Percentiles rank a stretch among this genome's conserved stretches.
Conservation (phyloP, 2,113 vertebrate species). For the Actinemys pallida region DNA sequence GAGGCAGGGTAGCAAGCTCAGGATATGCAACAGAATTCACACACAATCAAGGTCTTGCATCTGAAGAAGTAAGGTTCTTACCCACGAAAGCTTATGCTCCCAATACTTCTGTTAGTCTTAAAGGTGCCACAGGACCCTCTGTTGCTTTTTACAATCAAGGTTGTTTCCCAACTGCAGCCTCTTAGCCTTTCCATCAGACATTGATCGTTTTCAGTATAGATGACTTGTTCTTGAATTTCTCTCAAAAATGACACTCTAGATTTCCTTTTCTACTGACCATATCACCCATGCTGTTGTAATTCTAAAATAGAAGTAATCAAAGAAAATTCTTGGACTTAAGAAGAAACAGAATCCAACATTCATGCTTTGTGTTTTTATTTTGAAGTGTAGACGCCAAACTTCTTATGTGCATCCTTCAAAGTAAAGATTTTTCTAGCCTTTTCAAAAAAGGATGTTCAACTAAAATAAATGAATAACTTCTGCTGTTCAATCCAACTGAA, state of each 20-base stretch:
- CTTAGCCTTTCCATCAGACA: not conserved
- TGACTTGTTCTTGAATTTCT: not conserved
- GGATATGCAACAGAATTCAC: not conserved
- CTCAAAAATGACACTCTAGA: not conserved
- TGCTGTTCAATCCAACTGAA: not conserved
- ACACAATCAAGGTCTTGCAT: not conserved
- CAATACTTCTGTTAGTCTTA: no score
- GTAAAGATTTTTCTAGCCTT: not conserved
- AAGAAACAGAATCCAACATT: not conserved
- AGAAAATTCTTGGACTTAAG: not conserved
- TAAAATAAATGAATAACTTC: not conserved
- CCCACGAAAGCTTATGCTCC: no score
- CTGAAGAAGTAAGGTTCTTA: no score
- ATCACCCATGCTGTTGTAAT: not conserved
- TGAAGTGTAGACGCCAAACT: not conserved
- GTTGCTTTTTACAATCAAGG: not conserved
- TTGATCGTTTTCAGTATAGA: not conserved
- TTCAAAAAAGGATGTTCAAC: not conserved
- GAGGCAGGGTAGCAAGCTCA: constrained; percentile 16
- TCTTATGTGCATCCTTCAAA: not conserved
- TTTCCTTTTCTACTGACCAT: not conserved
- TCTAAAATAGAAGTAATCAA: not conserved
- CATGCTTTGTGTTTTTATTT: not conserved
- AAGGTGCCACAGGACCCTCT: no score
- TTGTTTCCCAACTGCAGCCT: not conserved